Conservation (phyloP, 2,113 vertebrate species). For the Marcusenius ussheri region DNA sequence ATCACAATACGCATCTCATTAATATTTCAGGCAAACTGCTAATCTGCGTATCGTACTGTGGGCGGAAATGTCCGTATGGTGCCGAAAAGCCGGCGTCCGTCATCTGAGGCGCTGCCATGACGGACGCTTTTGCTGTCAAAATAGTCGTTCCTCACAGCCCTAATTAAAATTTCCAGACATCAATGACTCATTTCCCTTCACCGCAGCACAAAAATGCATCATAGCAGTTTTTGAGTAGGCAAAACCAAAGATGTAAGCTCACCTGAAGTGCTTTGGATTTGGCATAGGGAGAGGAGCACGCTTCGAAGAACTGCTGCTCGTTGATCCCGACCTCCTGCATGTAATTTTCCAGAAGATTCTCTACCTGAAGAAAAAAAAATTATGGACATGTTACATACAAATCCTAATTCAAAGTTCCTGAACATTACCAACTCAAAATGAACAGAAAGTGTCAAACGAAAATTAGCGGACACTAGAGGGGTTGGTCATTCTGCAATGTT, state of each 20-base stretch:
- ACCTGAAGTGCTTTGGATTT: constrained; percentile 84
- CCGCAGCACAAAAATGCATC: neutral
- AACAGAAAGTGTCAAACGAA: neutral
- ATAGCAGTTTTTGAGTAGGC: neutral
- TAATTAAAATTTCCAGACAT: neutral
- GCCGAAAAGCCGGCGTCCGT: no score
- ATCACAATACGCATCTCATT: no score
- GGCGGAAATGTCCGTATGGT: no score
- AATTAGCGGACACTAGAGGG: neutral
- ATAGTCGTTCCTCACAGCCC: no score
- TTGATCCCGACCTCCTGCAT: constrained; percentile 93
- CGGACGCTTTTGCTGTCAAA: no score
- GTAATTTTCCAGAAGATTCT: constrained; percentile 81
- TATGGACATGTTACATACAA: neutral
- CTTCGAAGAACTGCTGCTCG: constrained; percentile 88
- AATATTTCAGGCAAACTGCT: no score
- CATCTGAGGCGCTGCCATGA: no score
- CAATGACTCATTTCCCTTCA: neutral
- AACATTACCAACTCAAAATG: neutral
- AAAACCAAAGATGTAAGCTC: neutral
- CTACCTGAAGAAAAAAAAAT: constrained; percentile 64
- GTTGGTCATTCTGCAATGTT: neutral
- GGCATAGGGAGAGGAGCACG: constrained; percentile 83
- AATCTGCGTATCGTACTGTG: no score
- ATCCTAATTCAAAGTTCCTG: neutral